A percentile compares a stretch with the other conserved stretches of the same genome.
phyloP scores from a whole-genome alignment of 1,140 invertebrate species.

The Zaprionus davidi region DNA sequence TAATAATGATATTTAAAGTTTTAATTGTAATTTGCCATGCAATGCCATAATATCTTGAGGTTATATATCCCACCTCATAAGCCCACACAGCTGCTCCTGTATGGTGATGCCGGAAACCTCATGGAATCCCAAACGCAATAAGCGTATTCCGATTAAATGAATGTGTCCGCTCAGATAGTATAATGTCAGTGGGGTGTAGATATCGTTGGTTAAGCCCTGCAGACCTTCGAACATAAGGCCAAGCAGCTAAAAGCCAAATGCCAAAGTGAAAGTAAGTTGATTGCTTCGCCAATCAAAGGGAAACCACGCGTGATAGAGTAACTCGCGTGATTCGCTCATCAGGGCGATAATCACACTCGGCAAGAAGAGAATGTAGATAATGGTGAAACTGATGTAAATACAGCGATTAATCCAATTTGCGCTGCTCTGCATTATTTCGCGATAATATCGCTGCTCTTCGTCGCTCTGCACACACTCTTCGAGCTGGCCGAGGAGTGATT shows the following conservation, averaged over 20 bases:
- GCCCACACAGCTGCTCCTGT: conserved; percentile 17
- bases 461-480: conserved; percentile 37
- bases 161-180: conserved; percentile 55
- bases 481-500: conserved; percentile 32
- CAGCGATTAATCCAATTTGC: conserved; percentile 38
- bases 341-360: neutral
- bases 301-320: conserved; percentile 54
- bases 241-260: conserved; percentile 38
- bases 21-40: neutral
- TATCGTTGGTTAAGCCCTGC: conserved; percentile 52
- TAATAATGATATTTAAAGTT: no score
- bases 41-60: no score
- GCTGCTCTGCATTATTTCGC: conserved; percentile 14
- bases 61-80: conserved; percentile 48
- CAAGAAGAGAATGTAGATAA: conserved; percentile 39
- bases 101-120: neutral
- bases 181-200: conserved; percentile 42
- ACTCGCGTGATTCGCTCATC: neutral
- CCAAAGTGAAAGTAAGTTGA: conserved; percentile 6
- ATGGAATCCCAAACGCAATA: conserved; percentile 38
- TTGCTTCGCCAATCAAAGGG: conserved; percentile 46
- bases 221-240: conserved; percentile 26
- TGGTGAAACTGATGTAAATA: conserved; percentile 38
- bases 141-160: conserved; percentile 45
- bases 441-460: conserved; percentile 45